A percentile compares a stretch with the other conserved stretches of the same genome.
Conservation (phyloP, 1,140 invertebrate species). For the Babylonia areolata region DNA sequence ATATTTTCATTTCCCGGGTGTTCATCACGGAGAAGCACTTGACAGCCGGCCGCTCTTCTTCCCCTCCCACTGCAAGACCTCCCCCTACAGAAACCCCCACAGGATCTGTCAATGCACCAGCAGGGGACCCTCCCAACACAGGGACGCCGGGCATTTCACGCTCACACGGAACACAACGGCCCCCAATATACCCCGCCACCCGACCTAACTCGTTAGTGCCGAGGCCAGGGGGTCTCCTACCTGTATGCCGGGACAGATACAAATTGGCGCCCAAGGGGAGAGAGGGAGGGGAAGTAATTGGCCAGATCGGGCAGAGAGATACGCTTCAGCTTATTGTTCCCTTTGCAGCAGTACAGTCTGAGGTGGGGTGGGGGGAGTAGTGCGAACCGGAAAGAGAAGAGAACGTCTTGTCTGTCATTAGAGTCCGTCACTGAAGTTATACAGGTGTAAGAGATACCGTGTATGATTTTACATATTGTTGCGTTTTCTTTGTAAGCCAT, state of each 20-base stretch:
- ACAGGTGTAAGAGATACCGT: too few species aligned
- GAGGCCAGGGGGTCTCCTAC: background rate
- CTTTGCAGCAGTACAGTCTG: background rate
- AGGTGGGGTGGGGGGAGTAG: too few species aligned
- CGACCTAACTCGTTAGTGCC: background rate
- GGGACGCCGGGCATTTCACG: too few species aligned
- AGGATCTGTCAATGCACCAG: background rate
- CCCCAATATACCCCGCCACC: background rate
- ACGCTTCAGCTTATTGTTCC: background rate
- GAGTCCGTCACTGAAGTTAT: too few species aligned
- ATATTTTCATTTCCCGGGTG: background rate
- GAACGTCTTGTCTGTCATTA: too few species aligned
- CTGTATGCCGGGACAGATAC: background rate
- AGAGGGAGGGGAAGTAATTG: background rate
- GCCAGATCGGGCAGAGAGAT: background rate
- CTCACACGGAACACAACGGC: background rate
- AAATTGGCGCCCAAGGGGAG: background rate
- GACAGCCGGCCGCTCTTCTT: background rate
- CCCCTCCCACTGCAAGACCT: background rate
- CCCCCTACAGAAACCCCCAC: background rate
- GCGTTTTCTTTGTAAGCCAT: too few species aligned
- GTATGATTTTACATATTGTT: too few species aligned
- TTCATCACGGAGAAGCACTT: background rate
- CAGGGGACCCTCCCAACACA: background rate
- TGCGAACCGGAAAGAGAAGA: too few species aligned